These are phyloP conservation scores for Orchesella cincta DNA, from an alignment of 1,140 invertebrate genomes.

Conservation along the genomic window DNA sequence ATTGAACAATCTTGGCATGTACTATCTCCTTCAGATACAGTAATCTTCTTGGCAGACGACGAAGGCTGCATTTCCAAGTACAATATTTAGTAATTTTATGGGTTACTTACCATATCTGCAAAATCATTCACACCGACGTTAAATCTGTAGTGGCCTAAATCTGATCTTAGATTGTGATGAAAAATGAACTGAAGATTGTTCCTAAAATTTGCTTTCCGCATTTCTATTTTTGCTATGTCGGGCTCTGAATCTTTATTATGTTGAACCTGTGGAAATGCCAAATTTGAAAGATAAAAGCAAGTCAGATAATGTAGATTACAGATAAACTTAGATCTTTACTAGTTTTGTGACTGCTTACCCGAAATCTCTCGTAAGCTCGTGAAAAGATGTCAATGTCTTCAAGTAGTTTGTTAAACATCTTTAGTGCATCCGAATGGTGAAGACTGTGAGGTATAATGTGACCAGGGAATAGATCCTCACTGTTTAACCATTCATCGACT, in stretches of 20 bases:
- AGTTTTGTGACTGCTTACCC: neutral
- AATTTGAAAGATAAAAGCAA: neutral
- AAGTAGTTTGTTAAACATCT: neutral
- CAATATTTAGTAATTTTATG: neutral
- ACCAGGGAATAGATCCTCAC: constrained; percentile 19
- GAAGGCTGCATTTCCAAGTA: no score
- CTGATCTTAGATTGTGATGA: neutral
- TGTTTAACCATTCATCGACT: neutral
- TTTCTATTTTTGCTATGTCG: neutral
- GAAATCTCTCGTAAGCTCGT: neutral
- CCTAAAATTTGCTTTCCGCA: neutral
- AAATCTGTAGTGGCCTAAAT: neutral
- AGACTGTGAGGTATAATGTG: neutral
- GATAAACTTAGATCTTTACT: neutral
- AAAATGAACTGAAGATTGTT: constrained; percentile 1
- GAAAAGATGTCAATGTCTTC: neutral
- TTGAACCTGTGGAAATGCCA: neutral
- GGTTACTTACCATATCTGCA: constrained; percentile 12
- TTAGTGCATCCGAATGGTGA: neutral
- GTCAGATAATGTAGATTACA: neutral
- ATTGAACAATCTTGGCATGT: neutral
- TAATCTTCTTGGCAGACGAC: neutral
- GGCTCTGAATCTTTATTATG: neutral
- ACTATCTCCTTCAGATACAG: neutral
- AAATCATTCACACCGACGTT: neutral